Evolutionary conservation across 2,888 invertebrate species (phyloP).

Genomic region (Pharmacophagus antenor): DNA sequence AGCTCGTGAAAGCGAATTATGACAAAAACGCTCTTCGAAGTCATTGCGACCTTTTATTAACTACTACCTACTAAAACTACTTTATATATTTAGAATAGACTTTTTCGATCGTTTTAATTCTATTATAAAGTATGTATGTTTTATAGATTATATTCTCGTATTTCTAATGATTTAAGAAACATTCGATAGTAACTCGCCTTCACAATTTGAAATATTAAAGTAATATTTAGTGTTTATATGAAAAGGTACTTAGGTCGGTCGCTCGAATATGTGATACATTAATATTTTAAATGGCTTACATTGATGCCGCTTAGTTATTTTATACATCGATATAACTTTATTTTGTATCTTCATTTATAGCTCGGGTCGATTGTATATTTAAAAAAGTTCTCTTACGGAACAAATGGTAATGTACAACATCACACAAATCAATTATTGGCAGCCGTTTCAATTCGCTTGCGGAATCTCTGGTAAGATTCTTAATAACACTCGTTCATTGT

Average conservation of each 20-base stretch:
- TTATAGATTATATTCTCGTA: background rate
- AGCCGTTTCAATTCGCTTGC: slow-evolving; percentile 51
- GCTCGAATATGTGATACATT: background rate
- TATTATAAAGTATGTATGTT: slow-evolving; percentile 32
- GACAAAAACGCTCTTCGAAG: slow-evolving; percentile 42
- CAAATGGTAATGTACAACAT: slow-evolving; percentile 31
- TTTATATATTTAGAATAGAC: too few relatives aligned
- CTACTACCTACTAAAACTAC: background rate
- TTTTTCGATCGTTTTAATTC: slow-evolving; percentile 43
- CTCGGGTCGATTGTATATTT: slow-evolving; percentile 31
- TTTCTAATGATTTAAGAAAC: background rate
- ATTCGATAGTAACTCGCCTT: background rate
- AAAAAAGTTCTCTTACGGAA: slow-evolving; percentile 25
- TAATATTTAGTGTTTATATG: background rate
- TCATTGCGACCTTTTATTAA: slow-evolving; percentile 39
- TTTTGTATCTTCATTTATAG: slow-evolving; percentile 34
- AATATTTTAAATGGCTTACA: background rate
- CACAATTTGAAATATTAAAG: background rate
- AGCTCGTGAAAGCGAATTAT: slow-evolving; percentile 43
- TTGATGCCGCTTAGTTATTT: slow-evolving; percentile 7
- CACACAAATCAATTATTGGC: slow-evolving; percentile 38
- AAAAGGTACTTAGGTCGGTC: background rate
- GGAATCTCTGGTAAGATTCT: slow-evolving; percentile 56
- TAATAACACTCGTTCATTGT: slow-evolving; percentile 71
- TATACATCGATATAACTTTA: background rate